Conservation (phyloP, 1,140 invertebrate species). For the Drosophila nasuta region DNA sequence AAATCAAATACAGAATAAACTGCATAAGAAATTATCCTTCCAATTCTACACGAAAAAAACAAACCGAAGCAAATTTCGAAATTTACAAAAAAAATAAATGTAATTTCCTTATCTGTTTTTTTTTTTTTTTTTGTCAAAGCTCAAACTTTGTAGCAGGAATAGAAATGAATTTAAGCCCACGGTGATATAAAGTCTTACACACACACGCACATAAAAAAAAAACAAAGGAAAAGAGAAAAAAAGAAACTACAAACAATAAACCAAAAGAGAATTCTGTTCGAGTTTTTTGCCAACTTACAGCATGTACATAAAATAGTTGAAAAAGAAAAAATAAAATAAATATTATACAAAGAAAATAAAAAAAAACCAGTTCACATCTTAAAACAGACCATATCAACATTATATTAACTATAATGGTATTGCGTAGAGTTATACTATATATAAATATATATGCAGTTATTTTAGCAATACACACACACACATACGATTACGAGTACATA, state of each 20-base stretch:
- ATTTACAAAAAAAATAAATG: constrained; percentile 17
- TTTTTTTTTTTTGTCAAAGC: constrained; percentile 49
- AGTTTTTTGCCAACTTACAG: constrained; percentile 39
- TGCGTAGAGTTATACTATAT: constrained; percentile 32
- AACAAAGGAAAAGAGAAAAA: constrained; percentile 14
- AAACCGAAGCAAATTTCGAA: constrained; percentile 17
- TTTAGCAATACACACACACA: constrained; percentile 52
- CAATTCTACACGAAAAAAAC: constrained; percentile 49
- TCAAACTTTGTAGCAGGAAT: constrained; percentile 30
- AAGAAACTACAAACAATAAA: constrained; percentile 26
- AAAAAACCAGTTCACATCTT: constrained; percentile 43
- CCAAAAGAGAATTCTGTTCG: constrained; percentile 22
- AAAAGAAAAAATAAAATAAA: constrained; percentile 30
- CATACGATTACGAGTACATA: constrained; percentile 24
- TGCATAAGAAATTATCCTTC: constrained; percentile 63
- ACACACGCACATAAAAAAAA: constrained; percentile 26
- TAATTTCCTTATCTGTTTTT: constrained; percentile 33
- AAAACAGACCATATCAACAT: constrained; percentile 77
- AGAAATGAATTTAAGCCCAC: constrained; percentile 69
- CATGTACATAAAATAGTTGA: constrained; percentile 43
- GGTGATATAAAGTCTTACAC: constrained; percentile 64
- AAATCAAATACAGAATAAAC: constrained; percentile 49
- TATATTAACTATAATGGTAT: constrained; percentile 46
- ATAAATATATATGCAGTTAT: constrained; percentile 41
- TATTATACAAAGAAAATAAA: constrained; percentile 24